Base-by-base conservation (phyloP, 2,888 invertebrate genomes). In the Panzeria rudis region DNA sequence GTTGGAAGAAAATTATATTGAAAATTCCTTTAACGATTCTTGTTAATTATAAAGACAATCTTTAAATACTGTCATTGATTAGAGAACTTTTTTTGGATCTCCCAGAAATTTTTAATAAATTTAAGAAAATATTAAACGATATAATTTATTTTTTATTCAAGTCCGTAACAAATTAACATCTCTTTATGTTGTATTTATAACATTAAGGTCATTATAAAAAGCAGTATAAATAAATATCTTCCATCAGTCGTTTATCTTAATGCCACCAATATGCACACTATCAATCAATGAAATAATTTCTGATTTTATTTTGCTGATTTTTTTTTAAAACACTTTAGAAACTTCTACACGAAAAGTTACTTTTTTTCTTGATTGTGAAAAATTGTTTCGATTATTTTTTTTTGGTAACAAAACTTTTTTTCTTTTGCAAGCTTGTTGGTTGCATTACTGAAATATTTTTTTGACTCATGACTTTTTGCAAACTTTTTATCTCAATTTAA, bases 381-480 rank as follows among this genome's bases (percentile, higher is more conserved):
- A 52, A 78, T 29, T 61, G 56, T 59, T 59, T 13, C 47, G 44
- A 56, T 29, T n/a, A n/a, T n/a, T n/a, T n/a, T n/a, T 47, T 44
- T 20, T 41, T 32, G 23, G 44, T 54, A 52, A 9, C 71, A 54
- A 54, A 50, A 17, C 20, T 20, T 44, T 54, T 62, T 62, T 50
- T 15, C 0, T 59, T 59, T n/a, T 35, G 9, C 50, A 20, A 69
- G 64, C 68, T 68, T 50, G 61, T 73, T 78, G 61, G 61, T 73
- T 78, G 61, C 61, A 62, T 52, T 62, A n/a, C 54, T 64, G 47
- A 76, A 76, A 76, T 71, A 82, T 59, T 62, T 61, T 72, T 73
- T 79, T 79, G 85, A 85, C 78, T 82, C 82, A 82, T 64, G 78
- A 71, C 75, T 73, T 75, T 62, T 56, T 59, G 50, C 17, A 69